phyloP scores from a whole-genome alignment of 2,888 invertebrate species.

The Trisateles emortualis region DNA sequence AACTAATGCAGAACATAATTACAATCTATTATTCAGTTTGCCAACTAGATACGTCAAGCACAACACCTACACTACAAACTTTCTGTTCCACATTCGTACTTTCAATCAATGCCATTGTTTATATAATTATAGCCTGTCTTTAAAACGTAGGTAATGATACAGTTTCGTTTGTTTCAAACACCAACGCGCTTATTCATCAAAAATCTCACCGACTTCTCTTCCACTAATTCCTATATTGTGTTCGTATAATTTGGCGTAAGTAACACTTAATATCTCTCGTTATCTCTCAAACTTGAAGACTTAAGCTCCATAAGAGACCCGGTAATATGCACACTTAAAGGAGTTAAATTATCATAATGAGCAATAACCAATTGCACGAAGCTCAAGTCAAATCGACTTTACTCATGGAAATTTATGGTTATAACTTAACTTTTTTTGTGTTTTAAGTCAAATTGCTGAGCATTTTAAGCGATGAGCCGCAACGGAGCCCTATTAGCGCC shows the following conservation, averaged over 20 bases:
- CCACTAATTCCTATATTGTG: conserved; percentile 50
- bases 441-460: conserved; percentile 69
- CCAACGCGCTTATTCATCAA: conserved; percentile 62
- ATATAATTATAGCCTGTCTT: conserved; percentile 70
- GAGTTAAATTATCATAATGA: conserved; percentile 79
- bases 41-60: conserved; percentile 34
- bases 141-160: conserved; percentile 57
- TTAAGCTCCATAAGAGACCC: conserved; percentile 55
- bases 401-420: conserved; percentile 72
- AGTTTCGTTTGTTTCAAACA: conserved; percentile 56
- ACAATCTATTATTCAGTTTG: conserved; percentile 40
- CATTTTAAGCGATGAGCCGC: conserved; percentile 71
- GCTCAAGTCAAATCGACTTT: conserved; percentile 77
- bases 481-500: conserved; percentile 73
- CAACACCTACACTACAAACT: conserved; percentile 58
- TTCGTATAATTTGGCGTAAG: conserved; percentile 63
- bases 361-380: conserved; percentile 81
- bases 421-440: conserved; percentile 61
- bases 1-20: conserved; percentile 39
- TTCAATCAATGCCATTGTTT: conserved; percentile 74
- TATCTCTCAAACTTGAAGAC: conserved; percentile 58
- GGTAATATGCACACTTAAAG: conserved; percentile 63
- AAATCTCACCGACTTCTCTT: conserved; percentile 52
- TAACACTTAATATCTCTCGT: conserved; percentile 62
- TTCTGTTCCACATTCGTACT: conserved; percentile 61